Evolutionary conservation across 2,888 invertebrate species (phyloP).

Genomic region (Leptinotarsa rubiginosa): DNA sequence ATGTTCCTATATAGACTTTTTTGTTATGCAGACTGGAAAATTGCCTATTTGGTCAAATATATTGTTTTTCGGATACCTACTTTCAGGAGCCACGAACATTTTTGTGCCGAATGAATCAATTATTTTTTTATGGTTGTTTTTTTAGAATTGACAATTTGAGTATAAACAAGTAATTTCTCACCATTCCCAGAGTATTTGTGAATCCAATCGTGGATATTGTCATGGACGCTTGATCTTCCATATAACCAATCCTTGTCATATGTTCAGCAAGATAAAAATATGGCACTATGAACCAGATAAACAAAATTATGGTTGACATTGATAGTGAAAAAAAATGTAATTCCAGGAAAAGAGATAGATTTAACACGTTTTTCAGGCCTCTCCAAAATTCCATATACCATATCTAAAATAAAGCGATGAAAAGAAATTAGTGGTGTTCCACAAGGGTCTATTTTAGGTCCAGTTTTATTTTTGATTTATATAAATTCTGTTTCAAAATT

Average conservation of each 20-base stretch:
- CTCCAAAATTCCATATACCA: constrained; percentile 78
- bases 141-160: neutral
- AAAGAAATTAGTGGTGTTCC: too few species aligned
- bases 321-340: constrained; percentile 84
- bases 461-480: too few species aligned
- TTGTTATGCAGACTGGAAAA: too few species aligned
- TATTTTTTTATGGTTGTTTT: too few species aligned
- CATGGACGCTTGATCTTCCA: constrained; percentile 79
- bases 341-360: constrained; percentile 83
- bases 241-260: constrained; percentile 76
- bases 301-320: constrained; percentile 87
- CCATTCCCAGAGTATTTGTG: constrained; percentile 93
- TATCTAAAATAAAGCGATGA: constrained; percentile 68
- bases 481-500: too few species aligned
- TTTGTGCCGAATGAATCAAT: too few species aligned
- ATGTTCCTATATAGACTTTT: too few species aligned
- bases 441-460: too few species aligned
- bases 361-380: constrained; percentile 77
- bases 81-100: too few species aligned
- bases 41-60: too few species aligned
- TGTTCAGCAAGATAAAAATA: constrained; percentile 93
- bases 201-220: constrained; percentile 89
- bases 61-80: too few species aligned
- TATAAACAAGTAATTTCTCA: constrained; percentile 61
- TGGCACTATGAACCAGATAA: constrained; percentile 94